Evolutionary conservation across 1,140 invertebrate species (phyloP).

Genomic region (Sarcophaga peregrina): DNA sequence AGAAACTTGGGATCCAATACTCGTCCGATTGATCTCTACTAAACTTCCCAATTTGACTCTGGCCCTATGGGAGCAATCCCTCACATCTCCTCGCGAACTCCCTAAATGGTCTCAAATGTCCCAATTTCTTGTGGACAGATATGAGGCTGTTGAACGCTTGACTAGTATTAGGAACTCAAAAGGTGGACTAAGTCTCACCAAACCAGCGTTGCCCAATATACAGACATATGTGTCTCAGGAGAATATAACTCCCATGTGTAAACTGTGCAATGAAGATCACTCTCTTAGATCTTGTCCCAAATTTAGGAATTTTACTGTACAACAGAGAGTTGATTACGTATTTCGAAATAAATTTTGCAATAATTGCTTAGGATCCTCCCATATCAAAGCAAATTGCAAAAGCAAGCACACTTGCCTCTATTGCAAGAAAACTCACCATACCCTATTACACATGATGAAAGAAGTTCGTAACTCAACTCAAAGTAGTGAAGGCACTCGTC

Average conservation of each 20-base stretch:
- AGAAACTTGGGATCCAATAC: conserved; percentile 35
- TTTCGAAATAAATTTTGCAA: no score
- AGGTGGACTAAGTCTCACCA: background rate
- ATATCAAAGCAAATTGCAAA: background rate
- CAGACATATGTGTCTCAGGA: background rate
- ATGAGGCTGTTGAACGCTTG: background rate
- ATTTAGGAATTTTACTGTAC: no score
- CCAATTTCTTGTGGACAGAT: conserved; percentile 15
- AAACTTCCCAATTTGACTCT: conserved; percentile 30
- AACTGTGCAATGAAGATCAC: background rate
- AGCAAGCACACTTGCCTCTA: background rate
- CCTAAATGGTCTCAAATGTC: conserved; percentile 9
- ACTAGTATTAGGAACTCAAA: background rate
- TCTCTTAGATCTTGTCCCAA: background rate
- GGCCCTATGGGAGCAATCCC: conserved; percentile 35
- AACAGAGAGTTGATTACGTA: no score
- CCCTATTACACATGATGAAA: background rate
- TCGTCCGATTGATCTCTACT: conserved; percentile 13
- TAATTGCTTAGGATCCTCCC: background rate
- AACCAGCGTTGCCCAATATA: background rate
- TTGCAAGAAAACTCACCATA: background rate
- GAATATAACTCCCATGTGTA: background rate
- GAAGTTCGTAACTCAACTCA: background rate
- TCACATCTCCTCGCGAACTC: background rate
- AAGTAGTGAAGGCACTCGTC: background rate